Base-by-base conservation (phyloP, 2,888 invertebrate genomes). In the Parapristionchus giblindavisi region DNA sequence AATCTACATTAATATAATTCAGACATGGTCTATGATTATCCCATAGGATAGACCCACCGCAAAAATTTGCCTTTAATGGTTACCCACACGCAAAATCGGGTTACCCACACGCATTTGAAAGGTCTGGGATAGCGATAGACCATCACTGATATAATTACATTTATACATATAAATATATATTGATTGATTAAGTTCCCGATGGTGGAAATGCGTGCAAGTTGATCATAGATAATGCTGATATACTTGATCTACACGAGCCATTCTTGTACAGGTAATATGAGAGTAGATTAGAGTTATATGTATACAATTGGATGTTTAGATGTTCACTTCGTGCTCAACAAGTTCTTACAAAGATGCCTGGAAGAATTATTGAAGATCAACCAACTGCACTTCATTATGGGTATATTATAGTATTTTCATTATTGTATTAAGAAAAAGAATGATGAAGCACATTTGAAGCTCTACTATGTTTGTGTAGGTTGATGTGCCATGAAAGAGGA, bases 191-290 rank as follows among this genome's bases (percentile, higher is more conserved):
- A 80, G 78, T 80, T 5, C 63, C 71, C 36, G 76, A 77, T 4
- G 74, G 58, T 4, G 38, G 21, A 11, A 52, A 38, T 6, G 14
- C 61, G n/a, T 8, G 21, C 29, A 61, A 65, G 52, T 71, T 82
- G 58, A 76, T 80, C 0, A 76, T 81, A 48, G 81, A 82, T 51
- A 81, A 82, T 71, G 29, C 80, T 11, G 32, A 77, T 29, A 77
- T 75, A 68, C 56, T 77, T 0, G 82, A 82, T 73, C 65, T 82
- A 11, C 70, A 75, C 56, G 78, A 81, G 65, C 79, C 80, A 4
- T 82, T 82, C 75, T 77, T 82, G 71, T 82, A 82, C 68, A 58
- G 70, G 70, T 70, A 21, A 24, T 14, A 56, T 8, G 6, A 8
- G 56, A 43, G 48, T 43, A 43, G 48, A 43, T 43, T 8, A 17